These are phyloP conservation scores for Brachypalpus laphriformis DNA, from an alignment of 2,888 invertebrate genomes.

Conservation along the genomic window DNA sequence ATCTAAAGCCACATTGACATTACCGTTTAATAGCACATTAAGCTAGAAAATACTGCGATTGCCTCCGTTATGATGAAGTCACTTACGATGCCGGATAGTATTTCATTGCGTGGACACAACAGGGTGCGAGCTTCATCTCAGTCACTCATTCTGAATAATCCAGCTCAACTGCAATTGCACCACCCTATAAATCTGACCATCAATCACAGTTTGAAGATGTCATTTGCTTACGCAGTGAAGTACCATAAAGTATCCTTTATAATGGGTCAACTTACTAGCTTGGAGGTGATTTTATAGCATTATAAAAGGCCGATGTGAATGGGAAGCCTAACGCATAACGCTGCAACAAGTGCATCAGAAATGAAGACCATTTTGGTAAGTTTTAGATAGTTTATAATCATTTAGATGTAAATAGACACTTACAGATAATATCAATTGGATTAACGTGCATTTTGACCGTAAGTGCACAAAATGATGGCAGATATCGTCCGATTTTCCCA, in stretches of 20 bases:
- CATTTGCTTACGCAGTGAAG: conserved; percentile 52
- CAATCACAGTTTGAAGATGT: conserved; percentile 35
- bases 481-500: conserved; percentile 84
- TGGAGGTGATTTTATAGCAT: conserved; percentile 63
- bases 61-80: conserved; percentile 38
- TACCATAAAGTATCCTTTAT: conserved; percentile 55
- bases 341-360: conserved; percentile 50
- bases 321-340: conserved; percentile 51
- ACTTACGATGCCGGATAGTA: conserved; percentile 13
- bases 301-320: conserved; percentile 47
- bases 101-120: conserved; percentile 1
- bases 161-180: background rate
- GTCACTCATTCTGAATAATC: background rate
- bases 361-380: conserved; percentile 65
- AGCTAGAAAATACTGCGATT: conserved; percentile 34
- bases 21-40: conserved; percentile 28
- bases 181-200: conserved; percentile 40
- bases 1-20: conserved; percentile 39
- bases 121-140: conserved; percentile 18
- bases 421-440: conserved; percentile 39
- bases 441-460: conserved; percentile 70
- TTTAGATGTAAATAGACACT: no score
- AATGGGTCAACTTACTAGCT: conserved; percentile 50
- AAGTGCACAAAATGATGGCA: conserved; percentile 82
- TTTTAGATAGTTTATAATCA: no score